A percentile compares a stretch with the other conserved stretches of the same genome.
Conservation (phyloP, 2,888 invertebrate species). For the Drepana falcataria region DNA sequence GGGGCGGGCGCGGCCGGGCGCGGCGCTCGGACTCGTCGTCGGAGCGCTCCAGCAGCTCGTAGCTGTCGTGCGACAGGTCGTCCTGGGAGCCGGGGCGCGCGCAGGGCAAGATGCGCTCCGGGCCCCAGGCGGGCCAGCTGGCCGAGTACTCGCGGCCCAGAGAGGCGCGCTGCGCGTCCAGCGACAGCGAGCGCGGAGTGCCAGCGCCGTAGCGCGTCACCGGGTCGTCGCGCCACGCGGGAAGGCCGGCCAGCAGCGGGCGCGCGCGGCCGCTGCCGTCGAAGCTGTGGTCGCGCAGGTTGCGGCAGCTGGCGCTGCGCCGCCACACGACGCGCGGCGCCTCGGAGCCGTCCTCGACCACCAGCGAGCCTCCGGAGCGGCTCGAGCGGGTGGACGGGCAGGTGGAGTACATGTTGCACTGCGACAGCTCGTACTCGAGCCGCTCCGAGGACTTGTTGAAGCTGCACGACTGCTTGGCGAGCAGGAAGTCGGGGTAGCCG, state of each 20-base stretch:
- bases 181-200: constrained; percentile 63
- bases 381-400: constrained; percentile 61
- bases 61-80: constrained; percentile 92
- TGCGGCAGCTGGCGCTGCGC: constrained; percentile 90
- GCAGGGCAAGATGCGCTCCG: constrained; percentile 82
- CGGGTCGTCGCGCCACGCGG: constrained; percentile 79
- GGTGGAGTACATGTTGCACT: constrained; percentile 77
- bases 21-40: constrained; percentile 78
- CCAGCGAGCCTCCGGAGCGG: constrained; percentile 56
- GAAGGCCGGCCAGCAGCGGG: constrained; percentile 33
- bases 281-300: constrained; percentile 87
- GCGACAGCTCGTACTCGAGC: constrained; percentile 78
- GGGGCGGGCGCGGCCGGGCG: constrained; percentile 48
- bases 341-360: constrained; percentile 35
- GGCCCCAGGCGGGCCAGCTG: constrained; percentile 89
- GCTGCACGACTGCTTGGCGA: constrained; percentile 65
- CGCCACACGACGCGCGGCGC: constrained; percentile 81
- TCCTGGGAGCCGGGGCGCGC: constrained; percentile 87
- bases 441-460: constrained; percentile 68
- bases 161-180: constrained; percentile 84
- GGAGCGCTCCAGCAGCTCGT: constrained; percentile 89
- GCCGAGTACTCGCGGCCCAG: constrained; percentile 88
- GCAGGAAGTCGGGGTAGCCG: constrained; percentile 69
- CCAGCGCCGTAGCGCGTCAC: constrained; percentile 82
- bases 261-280: constrained; percentile 83